Conservation (phyloP, 2,113 vertebrate genomes). For the Lipotes vexillifer region DNA sequence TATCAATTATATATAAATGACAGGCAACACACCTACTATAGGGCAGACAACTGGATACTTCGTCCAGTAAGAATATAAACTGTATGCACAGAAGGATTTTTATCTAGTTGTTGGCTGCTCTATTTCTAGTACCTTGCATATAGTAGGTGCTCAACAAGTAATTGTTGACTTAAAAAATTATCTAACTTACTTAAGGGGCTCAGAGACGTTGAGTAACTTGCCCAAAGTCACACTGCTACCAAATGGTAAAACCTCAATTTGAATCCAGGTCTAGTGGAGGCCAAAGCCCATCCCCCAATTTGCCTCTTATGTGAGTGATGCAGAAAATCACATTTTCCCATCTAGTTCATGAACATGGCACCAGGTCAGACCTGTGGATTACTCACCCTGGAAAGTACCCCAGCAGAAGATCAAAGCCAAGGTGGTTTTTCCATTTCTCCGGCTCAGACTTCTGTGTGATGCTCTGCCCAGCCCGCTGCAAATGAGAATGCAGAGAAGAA, state of each 20-base stretch:
- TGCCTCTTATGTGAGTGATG: neutral
- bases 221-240: neutral
- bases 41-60: neutral
- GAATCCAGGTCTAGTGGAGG: neutral
- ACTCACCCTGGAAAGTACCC: fast-evolving
- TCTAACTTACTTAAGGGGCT: neutral
- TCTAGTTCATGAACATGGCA: neutral
- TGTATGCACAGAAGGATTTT: neutral
- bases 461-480: no score
- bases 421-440: neutral
- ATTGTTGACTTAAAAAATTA: neutral
- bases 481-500: fast-evolving
- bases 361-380: fast-evolving
- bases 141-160: neutral
- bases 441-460: neutral
- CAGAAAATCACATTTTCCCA: neutral
- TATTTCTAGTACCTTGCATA: neutral
- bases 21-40: fast-evolving
- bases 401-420: neutral
- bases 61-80: neutral
- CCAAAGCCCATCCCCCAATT: neutral
- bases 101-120: neutral
- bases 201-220: neutral
- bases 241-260: neutral
- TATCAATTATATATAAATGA: neutral